phyloP scores from a whole-genome alignment of 2,888 invertebrate species.

The Patella ulyssiponensis region DNA sequence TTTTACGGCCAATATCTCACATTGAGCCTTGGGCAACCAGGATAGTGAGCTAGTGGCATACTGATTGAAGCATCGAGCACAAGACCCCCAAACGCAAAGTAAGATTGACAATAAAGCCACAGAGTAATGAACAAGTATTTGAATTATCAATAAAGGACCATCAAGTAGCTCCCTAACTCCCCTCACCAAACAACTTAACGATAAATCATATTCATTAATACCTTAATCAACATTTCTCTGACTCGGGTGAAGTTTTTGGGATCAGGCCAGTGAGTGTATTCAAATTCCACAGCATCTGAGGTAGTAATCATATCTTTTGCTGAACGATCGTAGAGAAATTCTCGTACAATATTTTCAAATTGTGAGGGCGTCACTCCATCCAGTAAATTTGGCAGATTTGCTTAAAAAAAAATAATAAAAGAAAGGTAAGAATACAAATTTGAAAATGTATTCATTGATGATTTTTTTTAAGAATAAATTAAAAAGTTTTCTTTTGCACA shows the following conservation, averaged over 20 bases:
- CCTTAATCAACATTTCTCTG: constrained; percentile 65
- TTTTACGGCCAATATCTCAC: no score
- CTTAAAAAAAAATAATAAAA: constrained; percentile 43
- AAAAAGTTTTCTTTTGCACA: no score
- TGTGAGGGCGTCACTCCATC: constrained; percentile 54
- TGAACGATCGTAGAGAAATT: constrained; percentile 59
- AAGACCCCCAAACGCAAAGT: no score
- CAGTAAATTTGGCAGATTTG: constrained; percentile 56
- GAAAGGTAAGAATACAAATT: background rate
- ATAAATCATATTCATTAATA: constrained; percentile 41
- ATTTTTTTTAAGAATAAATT: no score
- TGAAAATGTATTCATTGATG: background rate
- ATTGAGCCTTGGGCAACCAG: no score
- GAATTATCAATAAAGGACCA: no score
- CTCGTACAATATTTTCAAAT: constrained; percentile 59
- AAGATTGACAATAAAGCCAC: no score
- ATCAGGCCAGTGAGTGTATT: constrained; percentile 72
- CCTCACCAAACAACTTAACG: no score
- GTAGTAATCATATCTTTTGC: constrained; percentile 56
- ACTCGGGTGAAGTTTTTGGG: constrained; percentile 66
- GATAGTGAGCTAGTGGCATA: no score
- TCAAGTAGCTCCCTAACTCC: no score
- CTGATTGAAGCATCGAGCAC: no score
- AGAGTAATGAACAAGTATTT: no score
- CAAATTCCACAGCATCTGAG: constrained; percentile 65